Evolutionary conservation across 2,113 vertebrate genomes (phyloP), one percentile per base, ranked within the genome.

Genomic region (Garra rufa): DNA sequence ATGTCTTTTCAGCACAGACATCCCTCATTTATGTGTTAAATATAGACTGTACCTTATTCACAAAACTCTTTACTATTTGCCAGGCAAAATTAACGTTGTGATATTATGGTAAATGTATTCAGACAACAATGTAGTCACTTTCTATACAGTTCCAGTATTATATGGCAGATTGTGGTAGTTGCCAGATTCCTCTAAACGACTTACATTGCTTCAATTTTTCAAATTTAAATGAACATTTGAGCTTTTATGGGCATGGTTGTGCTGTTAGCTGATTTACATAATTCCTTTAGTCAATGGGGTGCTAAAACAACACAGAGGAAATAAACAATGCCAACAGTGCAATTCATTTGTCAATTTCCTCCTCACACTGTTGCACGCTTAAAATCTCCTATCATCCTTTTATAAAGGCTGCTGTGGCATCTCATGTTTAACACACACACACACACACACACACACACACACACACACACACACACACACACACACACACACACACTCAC

Each of bases 241-340:
- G 15, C 1, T 9, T 34, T 67, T 67, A 67, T 67, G 15, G 15
- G 14, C 28, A 67, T 67, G 26, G 3, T 17, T 65, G 14, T 30
- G 26, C 57, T 59, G 9, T 28, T 63, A 28, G 59, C 26, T 30
- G 26, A 38, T 38, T 67, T 30, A 17, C 30, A 67, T 67, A 9
- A 34, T 67, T 67, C 4, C 7, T 67, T 67, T 38, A 67, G 15
- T 38, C 1, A 67, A 4, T 38, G 3, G 8, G 17, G 15, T 34
- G 30, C 63, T 67, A 67, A 67, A 67, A 38, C 17, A 61, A 34
- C 61, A 65, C 61, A 52, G 50, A 52, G 15, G 50, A 63, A 63
- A 67, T 67, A 67, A 19, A 19, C 15, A 67, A 67, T 67, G 28
- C 7, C 34, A 67, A 38, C 9, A 38, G 30, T 38, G 19, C 17